Conservation (phyloP, 2,113 vertebrate species). For the Burhinus oedicnemus region DNA sequence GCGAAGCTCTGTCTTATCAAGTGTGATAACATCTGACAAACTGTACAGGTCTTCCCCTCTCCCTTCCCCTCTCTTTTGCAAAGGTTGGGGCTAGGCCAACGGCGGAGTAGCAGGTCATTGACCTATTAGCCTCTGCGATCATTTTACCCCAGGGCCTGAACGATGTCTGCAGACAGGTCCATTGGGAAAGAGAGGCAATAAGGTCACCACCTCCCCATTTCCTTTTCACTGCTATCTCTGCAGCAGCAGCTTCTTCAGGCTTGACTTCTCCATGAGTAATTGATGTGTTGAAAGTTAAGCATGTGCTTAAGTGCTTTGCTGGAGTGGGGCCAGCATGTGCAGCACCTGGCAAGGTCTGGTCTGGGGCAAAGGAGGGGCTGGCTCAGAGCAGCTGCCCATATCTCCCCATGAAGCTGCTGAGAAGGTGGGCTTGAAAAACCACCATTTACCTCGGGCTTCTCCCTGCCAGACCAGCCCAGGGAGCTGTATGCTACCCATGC, state of each 20-base stretch:
- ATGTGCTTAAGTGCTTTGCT: conserved; percentile 55
- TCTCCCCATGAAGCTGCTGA: neutral
- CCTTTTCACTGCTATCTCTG: conserved; percentile 36
- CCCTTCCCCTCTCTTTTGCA: conserved; percentile 14
- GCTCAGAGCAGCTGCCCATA: neutral
- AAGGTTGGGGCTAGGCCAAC: neutral
- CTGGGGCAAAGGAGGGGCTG: neutral
- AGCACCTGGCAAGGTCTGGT: conserved; percentile 23
- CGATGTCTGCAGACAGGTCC: conserved; percentile 35
- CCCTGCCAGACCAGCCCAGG: neutral
- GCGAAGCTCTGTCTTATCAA: neutral
- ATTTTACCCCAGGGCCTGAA: conserved; percentile 24
- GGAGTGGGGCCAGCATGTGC: conserved; percentile 24
- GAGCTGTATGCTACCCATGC: neutral
- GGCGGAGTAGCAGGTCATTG: conserved; percentile 13
- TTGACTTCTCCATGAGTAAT: conserved; percentile 47
- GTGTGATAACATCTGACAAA: conserved; percentile 58
- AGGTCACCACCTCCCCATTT: conserved; percentile 59
- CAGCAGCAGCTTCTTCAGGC: conserved; percentile 33
- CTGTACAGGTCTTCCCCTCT: conserved; percentile 5
- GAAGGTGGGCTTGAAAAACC: neutral
- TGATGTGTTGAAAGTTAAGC: conserved; percentile 63
- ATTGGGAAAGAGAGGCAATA: conserved; percentile 32
- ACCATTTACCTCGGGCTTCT: neutral
- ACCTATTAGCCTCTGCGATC: conserved; percentile 9